These are phyloP conservation scores for Gavia stellata DNA, from an alignment of 2,113 vertebrate species.

Conservation along the genomic window DNA sequence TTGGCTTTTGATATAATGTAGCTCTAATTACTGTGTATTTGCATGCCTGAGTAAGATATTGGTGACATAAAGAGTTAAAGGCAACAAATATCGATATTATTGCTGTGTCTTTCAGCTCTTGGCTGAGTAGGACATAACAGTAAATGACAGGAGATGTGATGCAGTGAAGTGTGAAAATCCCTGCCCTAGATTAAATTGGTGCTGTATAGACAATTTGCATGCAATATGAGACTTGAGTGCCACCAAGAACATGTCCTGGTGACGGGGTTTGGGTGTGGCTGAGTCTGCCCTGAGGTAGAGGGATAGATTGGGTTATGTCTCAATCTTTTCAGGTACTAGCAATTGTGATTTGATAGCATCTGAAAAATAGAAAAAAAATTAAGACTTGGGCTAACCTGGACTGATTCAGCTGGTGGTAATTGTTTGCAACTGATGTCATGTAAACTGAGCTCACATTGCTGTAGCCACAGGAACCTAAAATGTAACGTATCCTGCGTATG, in stretches of 20 bases:
- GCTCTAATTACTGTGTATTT: neutral
- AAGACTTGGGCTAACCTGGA: neutral
- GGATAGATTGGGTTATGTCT: neutral
- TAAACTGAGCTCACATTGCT: neutral
- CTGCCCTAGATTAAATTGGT: neutral
- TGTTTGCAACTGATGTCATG: no score
- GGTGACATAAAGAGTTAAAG: neutral
- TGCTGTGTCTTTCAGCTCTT: neutral
- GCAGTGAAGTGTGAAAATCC: neutral
- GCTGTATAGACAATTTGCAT: neutral
- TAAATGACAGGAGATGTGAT: neutral
- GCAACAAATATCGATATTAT: neutral
- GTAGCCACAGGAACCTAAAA: neutral
- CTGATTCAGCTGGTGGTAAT: neutral
- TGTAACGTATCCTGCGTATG: accelerated
- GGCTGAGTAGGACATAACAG: neutral
- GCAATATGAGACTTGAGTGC: accelerated
- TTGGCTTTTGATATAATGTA: neutral
- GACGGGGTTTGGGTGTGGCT: neutral
- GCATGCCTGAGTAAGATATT: neutral
- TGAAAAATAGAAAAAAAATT: neutral
- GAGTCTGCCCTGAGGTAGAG: neutral
- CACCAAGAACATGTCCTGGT: neutral
- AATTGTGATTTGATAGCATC: neutral
- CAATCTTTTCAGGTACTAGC: neutral